Base-by-base conservation (phyloP, 2,797 vertebrate genomes). In the Diceros bicornis region DNA sequence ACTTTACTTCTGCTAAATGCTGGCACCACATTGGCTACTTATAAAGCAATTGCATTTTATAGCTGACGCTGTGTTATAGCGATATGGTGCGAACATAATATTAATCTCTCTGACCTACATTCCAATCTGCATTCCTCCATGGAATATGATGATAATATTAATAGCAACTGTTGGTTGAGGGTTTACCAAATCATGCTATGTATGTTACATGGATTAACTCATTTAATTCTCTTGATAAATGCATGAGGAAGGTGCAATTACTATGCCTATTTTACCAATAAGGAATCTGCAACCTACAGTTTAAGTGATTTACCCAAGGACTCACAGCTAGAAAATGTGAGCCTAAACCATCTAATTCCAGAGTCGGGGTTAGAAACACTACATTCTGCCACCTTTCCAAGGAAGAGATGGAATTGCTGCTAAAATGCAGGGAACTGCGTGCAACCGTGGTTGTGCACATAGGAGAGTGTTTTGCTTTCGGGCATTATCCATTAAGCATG, bases 31-130 rank as follows among this genome's bases (percentile, higher is more conserved):
- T 90, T 94, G 78, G 78, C 81, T 83, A 90, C 77, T 95, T 85
- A 92, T 3, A 92, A 86, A 96, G 71, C 74, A 97, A 95, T 50
- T 97, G 75, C 18, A 8, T 91, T 97, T 96, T 97, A 94, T 77
- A 90, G 90, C 87, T 85, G 78, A 90, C 68, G 82, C 37, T 62
- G 61, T 37, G 82, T 93, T 93, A 97, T 68, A 88, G 29, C 0
- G 9, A 82, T 71, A 96, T 10, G 41, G 47, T 32, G 55, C 12
- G 66, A 97, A 68, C 32, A 82, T 85, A 93, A 78, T 84, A 93
- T 96, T 96, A 94, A 92, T 97, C 89, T 98, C 79, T 85, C 87
- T 96, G 95, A 96, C 92, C 79, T 97, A 88, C 62, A 97, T 97
- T 97, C 50, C 25, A 87, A 23, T 95, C 97, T 95, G 23, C 9